Percentiles rank a stretch among this genome's conserved stretches.
Evolutionary conservation across 35 echinoderm and acorn worm genomes (phyloP).

Genomic region (Diadema setosum): DNA sequence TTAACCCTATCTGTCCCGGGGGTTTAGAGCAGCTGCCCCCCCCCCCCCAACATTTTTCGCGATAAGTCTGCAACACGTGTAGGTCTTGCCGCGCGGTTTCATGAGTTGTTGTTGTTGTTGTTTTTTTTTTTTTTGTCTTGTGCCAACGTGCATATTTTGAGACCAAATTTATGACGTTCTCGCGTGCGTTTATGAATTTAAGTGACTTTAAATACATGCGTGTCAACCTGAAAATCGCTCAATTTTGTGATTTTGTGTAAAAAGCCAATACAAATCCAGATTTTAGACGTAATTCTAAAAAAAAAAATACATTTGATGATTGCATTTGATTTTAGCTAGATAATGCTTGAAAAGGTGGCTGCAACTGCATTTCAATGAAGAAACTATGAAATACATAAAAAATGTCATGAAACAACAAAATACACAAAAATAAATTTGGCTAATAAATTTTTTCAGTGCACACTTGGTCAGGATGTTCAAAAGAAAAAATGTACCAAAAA

Average conservation of each 20-base stretch:
- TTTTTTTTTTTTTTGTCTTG: no score
- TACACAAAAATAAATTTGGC: neutral
- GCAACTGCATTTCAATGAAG: neutral
- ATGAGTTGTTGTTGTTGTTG: neutral
- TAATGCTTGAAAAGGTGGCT: neutral
- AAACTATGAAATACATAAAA: neutral
- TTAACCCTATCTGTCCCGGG: neutral
- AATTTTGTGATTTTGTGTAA: neutral
- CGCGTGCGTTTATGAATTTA: neutral
- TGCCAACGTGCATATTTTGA: neutral
- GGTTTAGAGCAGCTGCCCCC: neutral
- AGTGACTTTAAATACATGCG: neutral
- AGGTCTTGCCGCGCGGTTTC: neutral
- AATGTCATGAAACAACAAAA: no score
- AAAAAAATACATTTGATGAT: neutral
- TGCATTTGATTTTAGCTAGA: neutral
- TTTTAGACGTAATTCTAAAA: neutral
- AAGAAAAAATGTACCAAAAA: neutral
- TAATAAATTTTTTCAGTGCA: neutral
- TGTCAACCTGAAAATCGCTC: neutral
- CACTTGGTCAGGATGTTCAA: neutral
- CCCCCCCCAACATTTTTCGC: neutral
- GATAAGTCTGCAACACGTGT: neutral
- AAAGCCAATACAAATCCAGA: neutral
- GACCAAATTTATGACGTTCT: neutral